These are phyloP conservation scores for Panorpa germanica DNA, from an alignment of 2,888 invertebrate species.

Conservation along the genomic window DNA sequence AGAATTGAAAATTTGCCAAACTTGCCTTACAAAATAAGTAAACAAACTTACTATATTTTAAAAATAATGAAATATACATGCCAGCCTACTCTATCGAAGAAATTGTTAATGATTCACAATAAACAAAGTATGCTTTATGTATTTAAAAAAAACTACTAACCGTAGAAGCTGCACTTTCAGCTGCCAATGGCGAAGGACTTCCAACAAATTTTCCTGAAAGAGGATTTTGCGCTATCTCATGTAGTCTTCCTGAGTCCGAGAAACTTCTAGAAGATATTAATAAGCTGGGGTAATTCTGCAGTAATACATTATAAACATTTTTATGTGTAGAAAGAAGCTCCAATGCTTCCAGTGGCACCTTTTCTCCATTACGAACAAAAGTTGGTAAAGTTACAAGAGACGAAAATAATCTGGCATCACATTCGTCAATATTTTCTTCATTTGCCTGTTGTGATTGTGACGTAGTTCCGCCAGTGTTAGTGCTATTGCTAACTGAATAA, in stretches of 20 bases:
- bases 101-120: too few species aligned
- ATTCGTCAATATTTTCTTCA: conserved; percentile 14
- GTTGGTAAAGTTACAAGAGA: conserved; percentile 77
- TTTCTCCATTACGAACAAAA: conserved; percentile 58
- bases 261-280: conserved; percentile 54
- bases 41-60: too few species aligned
- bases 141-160: too few species aligned
- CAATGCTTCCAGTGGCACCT: conserved; percentile 55
- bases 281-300: conserved; percentile 57
- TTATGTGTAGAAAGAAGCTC: conserved; percentile 49
- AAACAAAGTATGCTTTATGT: too few species aligned
- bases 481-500: conserved; percentile 47
- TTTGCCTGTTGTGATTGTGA: conserved; percentile 25
- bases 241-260: conserved; percentile 36
- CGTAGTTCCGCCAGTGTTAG: conserved; percentile 37
- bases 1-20: too few species aligned
- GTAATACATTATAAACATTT: conserved; percentile 47
- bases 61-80: too few species aligned
- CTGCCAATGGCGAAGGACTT: conserved; percentile 10
- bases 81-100: too few species aligned
- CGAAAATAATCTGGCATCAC: conserved; percentile 31
- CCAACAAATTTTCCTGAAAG: conserved; percentile 23
- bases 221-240: conserved; percentile 21
- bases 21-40: too few species aligned
- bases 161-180: conserved; percentile 10